phyloP scores from a whole-genome alignment of 2,888 invertebrate genomes.

The Atrina japonica region DNA sequence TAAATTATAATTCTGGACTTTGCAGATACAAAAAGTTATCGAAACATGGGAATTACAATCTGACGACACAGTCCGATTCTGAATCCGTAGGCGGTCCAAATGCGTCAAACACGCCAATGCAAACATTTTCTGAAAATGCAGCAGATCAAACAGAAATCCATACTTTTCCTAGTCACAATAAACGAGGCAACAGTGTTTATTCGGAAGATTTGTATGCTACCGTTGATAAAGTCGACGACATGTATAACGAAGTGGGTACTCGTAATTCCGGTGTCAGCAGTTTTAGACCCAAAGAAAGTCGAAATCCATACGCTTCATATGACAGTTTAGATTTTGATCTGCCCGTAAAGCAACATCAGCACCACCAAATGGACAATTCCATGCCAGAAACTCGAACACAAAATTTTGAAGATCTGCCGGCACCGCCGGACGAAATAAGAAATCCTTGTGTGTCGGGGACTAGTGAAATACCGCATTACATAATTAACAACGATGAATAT shows the following conservation, averaged over 20 bases:
- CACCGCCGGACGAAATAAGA: background rate
- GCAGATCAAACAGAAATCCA: background rate
- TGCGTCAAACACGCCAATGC: conserved; percentile 30
- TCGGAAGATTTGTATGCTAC: conserved; percentile 35
- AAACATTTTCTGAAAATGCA: conserved; percentile 33
- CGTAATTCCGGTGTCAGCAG: conserved; percentile 17
- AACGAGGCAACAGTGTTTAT: conserved; percentile 24
- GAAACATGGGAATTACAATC: conserved; percentile 31
- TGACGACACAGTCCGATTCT: conserved; percentile 33
- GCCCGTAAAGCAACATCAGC: background rate
- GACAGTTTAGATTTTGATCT: conserved; percentile 42
- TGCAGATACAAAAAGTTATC: conserved; percentile 30
- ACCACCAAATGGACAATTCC: background rate
- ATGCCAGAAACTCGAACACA: background rate
- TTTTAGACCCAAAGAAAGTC: conserved; percentile 26
- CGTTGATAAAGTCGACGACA: conserved; percentile 16
- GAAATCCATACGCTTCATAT: conserved; percentile 45
- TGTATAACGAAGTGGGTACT: background rate
- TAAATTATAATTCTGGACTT: too few species aligned
- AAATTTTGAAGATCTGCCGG: conserved; percentile 1
- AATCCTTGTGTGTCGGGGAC: too few species aligned
- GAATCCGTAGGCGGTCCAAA: conserved; percentile 34
- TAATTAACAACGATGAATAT: conserved; percentile 44
- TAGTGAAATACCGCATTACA: conserved; percentile 32
- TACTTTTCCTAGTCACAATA: conserved; percentile 8